Evolutionary conservation across 2,888 invertebrate genomes (phyloP).

Genomic region (Boloria selene): DNA sequence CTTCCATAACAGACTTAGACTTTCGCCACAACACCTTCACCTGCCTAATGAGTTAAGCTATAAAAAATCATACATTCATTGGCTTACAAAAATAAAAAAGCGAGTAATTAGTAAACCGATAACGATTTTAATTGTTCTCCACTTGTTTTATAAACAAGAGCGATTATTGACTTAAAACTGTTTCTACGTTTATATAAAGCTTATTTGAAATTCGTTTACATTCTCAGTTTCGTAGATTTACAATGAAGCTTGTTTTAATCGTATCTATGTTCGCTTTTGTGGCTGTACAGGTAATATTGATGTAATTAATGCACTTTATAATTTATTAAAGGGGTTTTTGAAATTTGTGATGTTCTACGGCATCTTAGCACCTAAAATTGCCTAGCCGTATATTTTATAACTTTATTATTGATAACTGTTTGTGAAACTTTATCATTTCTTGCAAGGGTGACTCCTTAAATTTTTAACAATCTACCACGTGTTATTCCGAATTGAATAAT

Average conservation of each 20-base stretch:
- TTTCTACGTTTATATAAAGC: conserved; percentile 60
- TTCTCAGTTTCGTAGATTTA: conserved; percentile 35
- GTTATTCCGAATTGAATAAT: too few relatives aligned
- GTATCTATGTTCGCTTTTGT: conserved; percentile 63
- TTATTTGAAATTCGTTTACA: conserved; percentile 17
- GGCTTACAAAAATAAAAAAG: conserved; percentile 45
- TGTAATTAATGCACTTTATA: background rate
- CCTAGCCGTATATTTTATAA: too few relatives aligned
- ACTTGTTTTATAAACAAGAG: conserved; percentile 64
- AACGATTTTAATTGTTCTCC: conserved; percentile 61
- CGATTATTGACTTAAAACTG: conserved; percentile 47
- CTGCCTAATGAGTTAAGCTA: background rate
- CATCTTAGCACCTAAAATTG: too few relatives aligned
- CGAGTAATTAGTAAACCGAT: conserved; percentile 52
- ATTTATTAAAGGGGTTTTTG: too few relatives aligned
- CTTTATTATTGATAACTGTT: too few relatives aligned
- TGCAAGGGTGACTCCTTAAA: too few relatives aligned
- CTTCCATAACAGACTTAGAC: too few relatives aligned
- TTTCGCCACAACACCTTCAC: too few relatives aligned
- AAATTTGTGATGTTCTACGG: too few relatives aligned
- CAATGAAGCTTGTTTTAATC: conserved; percentile 61
- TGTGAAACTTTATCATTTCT: too few relatives aligned
- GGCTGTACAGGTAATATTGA: conserved; percentile 61
- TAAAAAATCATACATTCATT: conserved; percentile 17
- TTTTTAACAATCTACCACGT: too few relatives aligned